These are phyloP conservation scores for Microtus ochrogaster DNA, from an alignment of 2,113 vertebrate species.

Conservation along the genomic window DNA sequence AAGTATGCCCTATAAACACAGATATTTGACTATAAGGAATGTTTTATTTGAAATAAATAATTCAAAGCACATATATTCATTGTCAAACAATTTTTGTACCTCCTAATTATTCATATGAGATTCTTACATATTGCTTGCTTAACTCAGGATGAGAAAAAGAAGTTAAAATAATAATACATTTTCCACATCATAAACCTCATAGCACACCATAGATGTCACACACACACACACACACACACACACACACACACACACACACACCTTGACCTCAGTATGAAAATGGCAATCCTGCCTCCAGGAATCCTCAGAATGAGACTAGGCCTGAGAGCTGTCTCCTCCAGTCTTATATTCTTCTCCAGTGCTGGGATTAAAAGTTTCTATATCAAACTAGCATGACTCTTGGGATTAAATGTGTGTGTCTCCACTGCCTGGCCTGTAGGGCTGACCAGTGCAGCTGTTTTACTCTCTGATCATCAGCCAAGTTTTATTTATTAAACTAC, in stretches of 20 bases:
- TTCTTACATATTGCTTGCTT: not conserved
- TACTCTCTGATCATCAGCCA: too few species aligned
- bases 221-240: not conserved
- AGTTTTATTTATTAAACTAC: too few species aligned
- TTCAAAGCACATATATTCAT: not conserved
- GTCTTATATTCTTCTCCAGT: too few species aligned
- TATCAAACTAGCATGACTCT: too few species aligned
- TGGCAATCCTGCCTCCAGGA: too few species aligned
- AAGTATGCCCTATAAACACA: not conserved
- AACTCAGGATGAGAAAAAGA: not conserved
- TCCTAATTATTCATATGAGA: not conserved
- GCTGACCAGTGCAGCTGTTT: too few species aligned
- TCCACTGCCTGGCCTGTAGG: too few species aligned
- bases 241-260: not conserved
- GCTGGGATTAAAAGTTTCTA: too few species aligned
- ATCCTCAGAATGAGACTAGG: too few species aligned
- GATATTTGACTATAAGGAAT: not conserved
- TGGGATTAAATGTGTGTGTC: too few species aligned
- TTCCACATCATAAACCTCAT: not conserved
- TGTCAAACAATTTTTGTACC: not conserved
- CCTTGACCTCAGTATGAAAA: too few species aligned
- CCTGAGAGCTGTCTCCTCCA: too few species aligned
- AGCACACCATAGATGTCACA: not conserved
- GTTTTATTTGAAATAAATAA: constrained; percentile 22
- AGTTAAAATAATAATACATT: not conserved